Evolutionary conservation across 92 coral and sea anemone species (phyloP).

Genomic region (Blastomussa wellsi): DNA sequence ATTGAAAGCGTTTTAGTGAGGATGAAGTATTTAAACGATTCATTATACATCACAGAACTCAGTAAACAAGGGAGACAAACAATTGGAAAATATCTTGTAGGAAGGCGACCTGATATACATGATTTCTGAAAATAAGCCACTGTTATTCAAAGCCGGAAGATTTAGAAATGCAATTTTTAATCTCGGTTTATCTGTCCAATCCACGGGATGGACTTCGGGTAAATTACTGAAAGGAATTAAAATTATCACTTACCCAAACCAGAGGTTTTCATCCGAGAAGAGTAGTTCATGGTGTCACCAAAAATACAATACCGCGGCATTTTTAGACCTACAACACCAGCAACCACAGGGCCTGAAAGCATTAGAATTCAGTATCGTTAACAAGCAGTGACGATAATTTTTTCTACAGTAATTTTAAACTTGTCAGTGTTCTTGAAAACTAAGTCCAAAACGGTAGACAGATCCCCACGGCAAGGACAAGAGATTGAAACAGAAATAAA

Average conservation of each 20-base stretch:
- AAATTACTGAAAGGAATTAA: background rate
- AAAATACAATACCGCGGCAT: slow-evolving; percentile 53
- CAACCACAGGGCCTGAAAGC: slow-evolving; percentile 38
- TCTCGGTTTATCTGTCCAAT: background rate
- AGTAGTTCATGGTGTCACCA: slow-evolving; percentile 52
- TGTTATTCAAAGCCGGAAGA: no score
- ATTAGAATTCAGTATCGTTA: background rate
- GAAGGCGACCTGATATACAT: background rate
- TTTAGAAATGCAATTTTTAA: no score
- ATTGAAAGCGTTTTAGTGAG: background rate
- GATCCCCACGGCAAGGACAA: no score
- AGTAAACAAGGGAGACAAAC: background rate
- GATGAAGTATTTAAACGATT: no score
- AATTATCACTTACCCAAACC: slow-evolving; percentile 35
- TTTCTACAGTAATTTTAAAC: background rate
- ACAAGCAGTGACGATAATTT: background rate
- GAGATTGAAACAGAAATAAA: no score
- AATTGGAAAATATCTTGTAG: no score
- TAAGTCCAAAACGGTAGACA: no score
- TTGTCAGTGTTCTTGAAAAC: background rate
- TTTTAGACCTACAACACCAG: slow-evolving; percentile 53
- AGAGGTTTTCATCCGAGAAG: slow-evolving; percentile 47
- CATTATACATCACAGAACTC: background rate
- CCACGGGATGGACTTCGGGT: background rate
- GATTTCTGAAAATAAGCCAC: no score